Evolutionary conservation across 1,140 invertebrate species (phyloP).

Genomic region (Drosophila kurseongensis): DNA sequence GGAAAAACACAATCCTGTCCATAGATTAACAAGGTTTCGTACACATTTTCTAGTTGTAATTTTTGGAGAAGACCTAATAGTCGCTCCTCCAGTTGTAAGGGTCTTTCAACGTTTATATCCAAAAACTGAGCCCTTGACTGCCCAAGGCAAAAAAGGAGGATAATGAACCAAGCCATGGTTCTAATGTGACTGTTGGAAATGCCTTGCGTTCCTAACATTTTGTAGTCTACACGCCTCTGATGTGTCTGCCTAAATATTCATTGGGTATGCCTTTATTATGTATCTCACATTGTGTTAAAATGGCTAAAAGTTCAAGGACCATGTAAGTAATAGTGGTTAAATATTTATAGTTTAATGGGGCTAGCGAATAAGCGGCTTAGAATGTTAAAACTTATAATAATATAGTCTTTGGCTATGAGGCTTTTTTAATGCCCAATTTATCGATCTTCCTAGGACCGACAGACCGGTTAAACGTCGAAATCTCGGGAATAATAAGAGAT

Average conservation of each 20-base stretch:
- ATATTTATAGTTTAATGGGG: too few species aligned
- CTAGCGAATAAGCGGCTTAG: too few species aligned
- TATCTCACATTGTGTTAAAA: background rate
- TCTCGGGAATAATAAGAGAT: too few species aligned
- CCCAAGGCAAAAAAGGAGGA: slow-evolving; percentile 12
- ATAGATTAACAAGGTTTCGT: slow-evolving; percentile 43
- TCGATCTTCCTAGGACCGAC: too few species aligned
- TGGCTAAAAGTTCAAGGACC: too few species aligned
- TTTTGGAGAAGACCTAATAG: slow-evolving; percentile 17
- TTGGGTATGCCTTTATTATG: background rate
- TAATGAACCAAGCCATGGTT: slow-evolving; percentile 12
- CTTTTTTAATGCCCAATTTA: too few species aligned
- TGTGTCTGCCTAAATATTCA: background rate
- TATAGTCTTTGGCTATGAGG: too few species aligned
- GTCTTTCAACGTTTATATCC: background rate
- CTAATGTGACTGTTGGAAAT: slow-evolving; percentile 7
- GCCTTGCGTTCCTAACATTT: slow-evolving; percentile 2
- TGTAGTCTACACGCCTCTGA: background rate
- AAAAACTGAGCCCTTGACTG: background rate
- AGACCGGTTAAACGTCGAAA: too few species aligned
- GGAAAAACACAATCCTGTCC: slow-evolving; percentile 37
- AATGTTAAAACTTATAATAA: too few species aligned
- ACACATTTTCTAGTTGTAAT: slow-evolving; percentile 33
- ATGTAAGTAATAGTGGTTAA: too few species aligned
- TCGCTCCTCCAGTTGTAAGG: background rate